Base-by-base conservation (phyloP, 2,888 invertebrate genomes). In the Isoperla grammatica region DNA sequence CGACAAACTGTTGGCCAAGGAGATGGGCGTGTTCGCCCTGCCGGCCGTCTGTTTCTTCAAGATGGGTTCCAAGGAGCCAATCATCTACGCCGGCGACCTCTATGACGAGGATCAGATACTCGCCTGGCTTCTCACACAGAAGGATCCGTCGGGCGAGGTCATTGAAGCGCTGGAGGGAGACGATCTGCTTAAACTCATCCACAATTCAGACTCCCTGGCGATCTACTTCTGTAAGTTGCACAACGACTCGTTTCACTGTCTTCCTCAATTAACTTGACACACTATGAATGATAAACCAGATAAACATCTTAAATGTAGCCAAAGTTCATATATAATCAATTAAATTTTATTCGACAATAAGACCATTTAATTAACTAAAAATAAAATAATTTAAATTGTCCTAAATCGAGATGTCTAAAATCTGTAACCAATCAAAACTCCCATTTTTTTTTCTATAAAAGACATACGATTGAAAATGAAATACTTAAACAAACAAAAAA, bases 21-120 rank as follows among this genome's bases (percentile, higher is more conserved):
- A 90, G 54, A 87, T 82, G 64, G 95, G 95, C 15, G 93, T 95
- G 0, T 94, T 91, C 69, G 94, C 94, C 0, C 75, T 95, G 23
- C 95, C 95, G 0, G 94, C 91, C 0, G 88, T 95, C 60, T 78
- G 95, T 0, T 95, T 95, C 76, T 95, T 94, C 74, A 90, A 92
- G 73, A 80, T 87, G 72, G 88, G 88, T 2, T 87, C 89, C 0
- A 90, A 90, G 69, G 93, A 94, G 70, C 92, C 94, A 54, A 90
- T 93, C 4, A 93, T 94, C 68, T 94, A 90, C 73, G 93, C 93
- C 71, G 88, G 92, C 67, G 91, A 92, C 73, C 75, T 92, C 43
- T 91, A 90, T 71, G 90, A 91, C 70, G 91, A 92, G 75, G 87
- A 90, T 68, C 88, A 88, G 72, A 85, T 95, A 66, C 78, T 95